A percentile compares a stretch with the other conserved stretches of the same genome.
Evolutionary conservation across 2,113 vertebrate species (phyloP).

Genomic region (Hyperopisus bebe): DNA sequence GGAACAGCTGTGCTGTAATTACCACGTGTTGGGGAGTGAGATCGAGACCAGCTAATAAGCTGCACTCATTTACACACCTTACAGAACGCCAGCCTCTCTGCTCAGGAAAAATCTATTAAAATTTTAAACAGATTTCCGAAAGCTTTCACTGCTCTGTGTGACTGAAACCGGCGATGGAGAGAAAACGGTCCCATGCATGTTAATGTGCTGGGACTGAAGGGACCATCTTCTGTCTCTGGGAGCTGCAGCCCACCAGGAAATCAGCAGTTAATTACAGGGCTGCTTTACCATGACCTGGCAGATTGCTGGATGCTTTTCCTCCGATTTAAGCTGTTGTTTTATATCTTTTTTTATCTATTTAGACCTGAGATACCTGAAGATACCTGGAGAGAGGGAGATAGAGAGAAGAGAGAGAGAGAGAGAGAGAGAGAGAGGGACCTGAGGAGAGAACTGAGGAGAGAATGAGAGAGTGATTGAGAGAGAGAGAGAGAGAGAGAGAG

Average conservation of each 20-base stretch:
- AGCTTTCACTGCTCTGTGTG: constrained; percentile 9
- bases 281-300: not conserved
- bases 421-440: not conserved
- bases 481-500: not conserved
- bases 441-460: not conserved
- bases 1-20: constrained; percentile 14
- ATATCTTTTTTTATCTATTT: not conserved
- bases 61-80: constrained; percentile 20
- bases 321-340: not conserved
- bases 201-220: not conserved
- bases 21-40: not conserved
- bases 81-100: not conserved
- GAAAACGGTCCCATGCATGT: not conserved
- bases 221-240: not conserved
- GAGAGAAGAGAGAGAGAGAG: not conserved
- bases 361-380: not conserved
- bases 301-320: not conserved
- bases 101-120: constrained; percentile 20
- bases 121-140: constrained; percentile 23
- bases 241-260: not conserved
- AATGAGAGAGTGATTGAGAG: not conserved
- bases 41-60: not conserved
- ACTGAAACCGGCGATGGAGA: not conserved
- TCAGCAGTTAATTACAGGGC: not conserved
- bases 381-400: not conserved